These are phyloP conservation scores for Petromus typicus DNA, from an alignment of 2,113 vertebrate species.

Conservation along the genomic window DNA sequence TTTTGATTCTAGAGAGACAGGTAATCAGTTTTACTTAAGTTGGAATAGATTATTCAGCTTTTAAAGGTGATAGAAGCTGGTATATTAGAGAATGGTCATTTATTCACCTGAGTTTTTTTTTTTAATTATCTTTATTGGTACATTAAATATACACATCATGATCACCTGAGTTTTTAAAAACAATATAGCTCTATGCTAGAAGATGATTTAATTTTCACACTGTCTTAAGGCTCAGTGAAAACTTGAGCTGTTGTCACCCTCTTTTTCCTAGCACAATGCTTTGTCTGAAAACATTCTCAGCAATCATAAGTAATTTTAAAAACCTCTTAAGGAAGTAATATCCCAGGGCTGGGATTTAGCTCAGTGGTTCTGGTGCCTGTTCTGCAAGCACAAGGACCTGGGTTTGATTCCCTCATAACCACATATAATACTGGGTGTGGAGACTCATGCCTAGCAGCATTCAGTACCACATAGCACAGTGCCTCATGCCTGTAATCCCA, in stretches of 20 bases:
- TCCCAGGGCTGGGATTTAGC: too few species aligned
- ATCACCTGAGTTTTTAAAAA: slow-evolving; percentile 25
- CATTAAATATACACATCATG: too few species aligned
- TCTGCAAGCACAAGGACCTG: too few species aligned
- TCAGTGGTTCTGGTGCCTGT: too few species aligned
- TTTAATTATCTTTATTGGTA: too few species aligned
- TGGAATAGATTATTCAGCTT: slow-evolving; percentile 8
- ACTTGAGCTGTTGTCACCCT: not conserved
- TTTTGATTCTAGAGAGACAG: slow-evolving; percentile 33
- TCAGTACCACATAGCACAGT: too few species aligned
- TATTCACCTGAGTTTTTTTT: slow-evolving; percentile 46
- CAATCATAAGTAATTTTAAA: slow-evolving; percentile 44
- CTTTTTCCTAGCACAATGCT: slow-evolving; percentile 4
- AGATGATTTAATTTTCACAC: not conserved
- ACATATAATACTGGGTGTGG: too few species aligned
- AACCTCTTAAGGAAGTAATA: not conserved
- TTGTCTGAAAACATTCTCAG: slow-evolving; percentile 40
- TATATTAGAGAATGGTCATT: not conserved
- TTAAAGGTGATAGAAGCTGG: not conserved
- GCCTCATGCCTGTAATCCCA: too few species aligned
- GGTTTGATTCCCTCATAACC: too few species aligned
- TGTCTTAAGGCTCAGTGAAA: not conserved
- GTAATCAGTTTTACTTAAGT: not conserved
- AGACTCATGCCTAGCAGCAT: too few species aligned
- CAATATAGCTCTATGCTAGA: not conserved